Percentiles rank a stretch among this genome's conserved stretches.
Evolutionary conservation across 2,888 invertebrate genomes (phyloP).

Genomic region (Notodonta ziczac): DNA sequence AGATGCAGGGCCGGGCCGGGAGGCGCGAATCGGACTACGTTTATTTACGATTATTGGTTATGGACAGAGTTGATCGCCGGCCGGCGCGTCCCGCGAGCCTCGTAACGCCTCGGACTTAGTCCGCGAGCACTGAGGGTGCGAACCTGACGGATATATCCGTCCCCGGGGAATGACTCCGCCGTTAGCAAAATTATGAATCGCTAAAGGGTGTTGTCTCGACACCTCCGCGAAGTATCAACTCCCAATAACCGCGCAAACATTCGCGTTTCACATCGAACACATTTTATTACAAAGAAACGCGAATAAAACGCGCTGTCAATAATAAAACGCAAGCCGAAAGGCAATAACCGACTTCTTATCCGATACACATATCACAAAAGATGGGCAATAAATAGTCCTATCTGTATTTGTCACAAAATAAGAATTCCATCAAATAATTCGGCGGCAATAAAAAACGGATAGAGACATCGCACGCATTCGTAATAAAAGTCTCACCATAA

Average conservation of each 20-base stretch:
- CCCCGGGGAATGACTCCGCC: constrained; percentile 67
- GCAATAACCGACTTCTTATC: constrained; percentile 57
- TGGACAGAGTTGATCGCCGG: constrained; percentile 78
- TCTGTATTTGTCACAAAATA: constrained; percentile 73
- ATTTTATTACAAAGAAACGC: constrained; percentile 41
- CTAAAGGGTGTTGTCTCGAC: constrained; percentile 48
- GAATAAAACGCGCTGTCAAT: constrained; percentile 46
- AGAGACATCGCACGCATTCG: constrained; percentile 84
- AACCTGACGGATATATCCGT: constrained; percentile 80
- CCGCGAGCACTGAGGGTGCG: constrained; percentile 62
- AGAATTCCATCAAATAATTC: constrained; percentile 79
- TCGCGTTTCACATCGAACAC: constrained; percentile 39
- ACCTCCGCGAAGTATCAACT: constrained; percentile 28
- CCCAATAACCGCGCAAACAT: constrained; percentile 35
- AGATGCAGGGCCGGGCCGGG: constrained; percentile 32
- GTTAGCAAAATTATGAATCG: constrained; percentile 74
- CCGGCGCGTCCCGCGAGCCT: constrained; percentile 73
- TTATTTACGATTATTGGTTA: constrained; percentile 85
- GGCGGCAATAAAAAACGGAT: constrained; percentile 79
- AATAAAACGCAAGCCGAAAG: constrained; percentile 49
- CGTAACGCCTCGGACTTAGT: constrained; percentile 79
- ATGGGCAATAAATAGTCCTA: constrained; percentile 65
- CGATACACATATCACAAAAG: constrained; percentile 60
- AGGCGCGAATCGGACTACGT: constrained; percentile 56
- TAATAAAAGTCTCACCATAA: constrained; percentile 84